A percentile compares a stretch with the other conserved stretches of the same genome.
phyloP scores from a whole-genome alignment of 23 tunicate genomes.

The Styela clava region DNA sequence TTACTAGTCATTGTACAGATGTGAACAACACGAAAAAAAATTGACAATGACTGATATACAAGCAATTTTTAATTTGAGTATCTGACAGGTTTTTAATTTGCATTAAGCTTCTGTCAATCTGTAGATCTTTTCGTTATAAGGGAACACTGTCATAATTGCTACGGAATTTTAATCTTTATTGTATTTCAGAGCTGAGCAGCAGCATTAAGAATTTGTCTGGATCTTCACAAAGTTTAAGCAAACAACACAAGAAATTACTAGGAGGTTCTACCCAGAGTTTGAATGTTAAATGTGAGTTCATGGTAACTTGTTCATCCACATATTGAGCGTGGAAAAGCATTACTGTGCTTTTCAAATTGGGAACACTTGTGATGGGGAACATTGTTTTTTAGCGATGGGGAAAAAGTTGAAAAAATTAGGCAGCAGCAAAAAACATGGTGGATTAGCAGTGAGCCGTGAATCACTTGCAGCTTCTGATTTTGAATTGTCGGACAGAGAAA shows the following conservation, averaged over 20 bases:
- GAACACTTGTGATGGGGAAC: too few species aligned
- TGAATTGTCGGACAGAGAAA: constrained; percentile 72
- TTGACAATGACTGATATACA: too few species aligned
- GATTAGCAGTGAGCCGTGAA: constrained; percentile 66
- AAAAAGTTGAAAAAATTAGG: constrained; percentile 35
- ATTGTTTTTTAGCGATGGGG: constrained; percentile 19
- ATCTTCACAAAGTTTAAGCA: constrained; percentile 55
- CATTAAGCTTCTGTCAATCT: too few species aligned
- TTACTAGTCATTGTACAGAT: too few species aligned
- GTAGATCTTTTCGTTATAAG: too few species aligned
- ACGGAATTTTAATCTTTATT: neutral
- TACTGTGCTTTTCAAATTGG: too few species aligned
- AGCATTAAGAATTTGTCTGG: constrained; percentile 48
- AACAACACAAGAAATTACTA: constrained; percentile 56
- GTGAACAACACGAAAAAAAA: too few species aligned
- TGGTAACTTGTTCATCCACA: too few species aligned
- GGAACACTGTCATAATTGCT: too few species aligned
- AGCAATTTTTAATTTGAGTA: too few species aligned
- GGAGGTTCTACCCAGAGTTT: constrained; percentile 80
- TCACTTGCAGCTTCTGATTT: constrained; percentile 83
- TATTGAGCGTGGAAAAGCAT: too few species aligned
- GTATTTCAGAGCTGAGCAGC: constrained; percentile 26
- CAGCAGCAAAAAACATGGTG: constrained; percentile 37
- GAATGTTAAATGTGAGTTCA: constrained; percentile 61
- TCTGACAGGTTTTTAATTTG: too few species aligned